These are phyloP conservation scores for Andricus grossulariae DNA, from an alignment of 1,140 invertebrate species.

Conservation along the genomic window DNA sequence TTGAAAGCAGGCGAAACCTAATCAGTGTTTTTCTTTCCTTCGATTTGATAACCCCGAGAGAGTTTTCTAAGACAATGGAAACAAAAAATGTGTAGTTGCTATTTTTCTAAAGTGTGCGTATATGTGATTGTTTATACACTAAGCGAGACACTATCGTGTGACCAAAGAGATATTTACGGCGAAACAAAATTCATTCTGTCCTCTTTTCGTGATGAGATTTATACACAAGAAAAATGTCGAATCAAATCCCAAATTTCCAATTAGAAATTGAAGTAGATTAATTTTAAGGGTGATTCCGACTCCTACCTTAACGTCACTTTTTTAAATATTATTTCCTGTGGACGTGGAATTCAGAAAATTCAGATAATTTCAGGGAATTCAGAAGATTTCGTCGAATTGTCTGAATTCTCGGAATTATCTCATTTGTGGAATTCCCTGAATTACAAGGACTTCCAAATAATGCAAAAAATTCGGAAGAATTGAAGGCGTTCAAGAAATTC, in stretches of 20 bases:
- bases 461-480: no score
- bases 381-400: no score
- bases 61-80: constrained; percentile 8
- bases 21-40: neutral
- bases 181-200: constrained; percentile 5
- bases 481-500: no score
- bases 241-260: neutral
- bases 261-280: neutral
- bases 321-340: no score
- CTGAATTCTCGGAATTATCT: no score
- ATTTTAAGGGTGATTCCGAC: no score
- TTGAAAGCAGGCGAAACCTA: neutral
- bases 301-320: no score
- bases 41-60: neutral
- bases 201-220: constrained; percentile 3
- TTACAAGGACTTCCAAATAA: no score
- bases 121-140: constrained; percentile 18
- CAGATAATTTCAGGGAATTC: no score
- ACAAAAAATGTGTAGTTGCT: neutral
- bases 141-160: constrained; percentile 27
- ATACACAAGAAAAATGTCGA: constrained; percentile 22
- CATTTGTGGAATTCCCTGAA: no score
- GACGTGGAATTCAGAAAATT: no score
- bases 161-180: constrained; percentile 9
- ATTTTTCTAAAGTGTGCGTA: constrained; percentile 6